phyloP scores from a whole-genome alignment of 2,888 invertebrate genomes.

The Diarsia brunnea region DNA sequence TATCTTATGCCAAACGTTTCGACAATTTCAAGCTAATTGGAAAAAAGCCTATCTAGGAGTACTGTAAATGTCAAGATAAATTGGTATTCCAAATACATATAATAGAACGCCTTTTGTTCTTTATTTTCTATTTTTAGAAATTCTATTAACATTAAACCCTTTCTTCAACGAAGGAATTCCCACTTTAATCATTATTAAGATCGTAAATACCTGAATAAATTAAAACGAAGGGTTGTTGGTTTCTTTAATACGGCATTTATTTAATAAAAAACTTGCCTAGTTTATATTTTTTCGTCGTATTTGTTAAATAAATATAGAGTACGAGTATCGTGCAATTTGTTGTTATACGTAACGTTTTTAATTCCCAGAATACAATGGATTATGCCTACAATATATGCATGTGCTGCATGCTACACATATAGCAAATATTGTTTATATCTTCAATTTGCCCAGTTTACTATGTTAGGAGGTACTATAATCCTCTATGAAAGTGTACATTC shows the following conservation, averaged over 20 bases:
- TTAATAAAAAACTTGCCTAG: slow-evolving; percentile 12
- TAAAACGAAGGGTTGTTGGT: slow-evolving; percentile 34
- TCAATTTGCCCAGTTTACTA: neutral
- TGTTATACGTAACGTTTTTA: slow-evolving; percentile 19
- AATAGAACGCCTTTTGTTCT: slow-evolving; percentile 1
- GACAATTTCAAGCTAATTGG: neutral
- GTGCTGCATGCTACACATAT: neutral
- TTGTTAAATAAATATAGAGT: slow-evolving; percentile 28
- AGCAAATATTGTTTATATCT: neutral
- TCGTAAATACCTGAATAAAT: slow-evolving; percentile 57
- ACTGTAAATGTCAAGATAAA: slow-evolving; percentile 11
- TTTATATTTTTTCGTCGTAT: slow-evolving; percentile 4
- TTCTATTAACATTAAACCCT: slow-evolving; percentile 38
- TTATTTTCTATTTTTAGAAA: slow-evolving; percentile 38
- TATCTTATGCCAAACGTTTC: neutral
- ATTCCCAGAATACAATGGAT: slow-evolving; percentile 17
- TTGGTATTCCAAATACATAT: slow-evolving; percentile 7
- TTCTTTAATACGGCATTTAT: slow-evolving; percentile 17
- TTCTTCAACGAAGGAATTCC: slow-evolving; percentile 41
- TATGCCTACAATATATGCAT: neutral
- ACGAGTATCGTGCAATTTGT: slow-evolving; percentile 36
- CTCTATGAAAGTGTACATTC: slow-evolving; percentile 9
- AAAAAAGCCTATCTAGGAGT: slow-evolving; percentile 5
- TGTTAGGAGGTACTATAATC: neutral
- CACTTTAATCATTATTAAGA: slow-evolving; percentile 53